Base-by-base conservation (phyloP, 2,888 invertebrate genomes). In the Orchesellides sinensis region DNA sequence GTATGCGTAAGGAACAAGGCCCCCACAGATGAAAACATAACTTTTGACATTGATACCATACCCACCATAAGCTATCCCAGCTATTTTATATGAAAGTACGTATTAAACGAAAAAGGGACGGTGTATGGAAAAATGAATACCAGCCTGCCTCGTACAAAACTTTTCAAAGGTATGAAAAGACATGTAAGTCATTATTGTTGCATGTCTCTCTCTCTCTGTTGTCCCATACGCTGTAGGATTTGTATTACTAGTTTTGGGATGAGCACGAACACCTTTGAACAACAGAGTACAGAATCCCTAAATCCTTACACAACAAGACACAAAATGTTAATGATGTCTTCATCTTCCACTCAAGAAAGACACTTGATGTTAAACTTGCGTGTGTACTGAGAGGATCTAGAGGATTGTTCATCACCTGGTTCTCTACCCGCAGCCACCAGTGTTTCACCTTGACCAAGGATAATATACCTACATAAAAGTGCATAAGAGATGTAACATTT, bases 291-390 rank as follows among this genome's bases (percentile, higher is more conserved):
- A 56, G 40, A 74, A 81, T 81, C 81, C 73, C 52, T 59, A 66
- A 61, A 74, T 73, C 73, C 81, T 35, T 61, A 56, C 59, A 59
- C 73, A 81, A 73, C 68, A 73, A 74, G 61, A 47, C 49, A 81
- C 81, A 73, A 81, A 68, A 81, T 73, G 73, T 56, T 81, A 81
- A 81, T 80, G 79, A 81, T 81, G 81, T 74, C 81, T 81, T 81
- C 73, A 73, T 81, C 59, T 32, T 32, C n/a, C 21, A 29, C 25
- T 4, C 65, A 25, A 10, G 54, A 23, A 23, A 23, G 21, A 14
- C 49, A 49, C 4, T n/a, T 10, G 6, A 8, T 10, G 56, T 8
- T 19, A 35, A 35, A 12, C 35, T 35, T 8, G 12, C 35, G 21
- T 25, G 25, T 25, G n/a, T 25, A 8, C 54, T 25, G 8, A 49